A percentile compares a stretch with the other conserved stretches of the same genome.
These are phyloP conservation scores for Meta bourneti DNA, from an alignment of 2,888 invertebrate genomes.

Conservation along the genomic window DNA sequence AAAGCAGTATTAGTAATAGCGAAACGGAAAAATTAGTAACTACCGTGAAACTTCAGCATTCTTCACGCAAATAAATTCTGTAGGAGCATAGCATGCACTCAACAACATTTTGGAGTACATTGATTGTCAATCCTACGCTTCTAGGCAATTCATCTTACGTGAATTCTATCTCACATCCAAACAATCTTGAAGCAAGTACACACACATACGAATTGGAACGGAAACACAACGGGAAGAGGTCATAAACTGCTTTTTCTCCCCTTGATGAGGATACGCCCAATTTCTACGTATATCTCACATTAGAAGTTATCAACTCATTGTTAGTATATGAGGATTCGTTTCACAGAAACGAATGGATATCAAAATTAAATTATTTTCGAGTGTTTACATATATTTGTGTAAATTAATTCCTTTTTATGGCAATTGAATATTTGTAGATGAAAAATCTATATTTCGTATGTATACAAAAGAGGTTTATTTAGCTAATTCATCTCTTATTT, in stretches of 20 bases:
- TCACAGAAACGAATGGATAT: not conserved
- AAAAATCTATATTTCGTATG: slow-evolving; percentile 14
- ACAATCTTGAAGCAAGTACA: not conserved
- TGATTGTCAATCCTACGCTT: not conserved
- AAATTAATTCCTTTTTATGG: slow-evolving; percentile 16
- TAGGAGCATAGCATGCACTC: not conserved
- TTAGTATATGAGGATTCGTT: too few relatives aligned
- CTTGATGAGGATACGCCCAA: not conserved
- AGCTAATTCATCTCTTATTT: slow-evolving; percentile 23
- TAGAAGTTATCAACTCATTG: not conserved
- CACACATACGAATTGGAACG: not conserved
- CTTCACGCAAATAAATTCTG: not conserved
- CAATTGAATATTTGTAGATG: slow-evolving; percentile 23
- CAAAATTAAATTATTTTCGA: slow-evolving; percentile 36
- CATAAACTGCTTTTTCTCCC: not conserved
- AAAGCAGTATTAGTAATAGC: not conserved
- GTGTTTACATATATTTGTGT: not conserved
- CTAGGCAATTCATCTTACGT: too few relatives aligned
- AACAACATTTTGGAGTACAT: not conserved
- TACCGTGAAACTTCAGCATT: too few relatives aligned
- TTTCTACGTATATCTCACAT: not conserved
- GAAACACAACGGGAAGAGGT: not conserved
- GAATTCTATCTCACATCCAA: not conserved
- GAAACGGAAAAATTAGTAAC: too few relatives aligned
- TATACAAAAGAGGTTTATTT: slow-evolving; percentile 12